Percentiles rank a stretch among this genome's conserved stretches.
Evolutionary conservation across 2,113 vertebrate species (phyloP).

Genomic region (Myxocyprinus asiaticus): DNA sequence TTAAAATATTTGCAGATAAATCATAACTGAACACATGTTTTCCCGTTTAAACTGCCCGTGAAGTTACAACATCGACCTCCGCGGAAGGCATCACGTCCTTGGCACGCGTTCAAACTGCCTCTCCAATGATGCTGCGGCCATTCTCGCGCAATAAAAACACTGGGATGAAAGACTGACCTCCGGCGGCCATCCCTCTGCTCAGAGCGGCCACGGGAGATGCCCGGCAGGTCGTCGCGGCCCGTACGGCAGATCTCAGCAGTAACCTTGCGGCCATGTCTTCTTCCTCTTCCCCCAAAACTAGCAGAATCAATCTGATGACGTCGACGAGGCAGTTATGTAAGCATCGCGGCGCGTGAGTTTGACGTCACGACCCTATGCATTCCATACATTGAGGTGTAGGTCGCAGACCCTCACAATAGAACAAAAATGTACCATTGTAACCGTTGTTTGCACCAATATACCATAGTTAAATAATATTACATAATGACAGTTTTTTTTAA

Average conservation of each 20-base stretch:
- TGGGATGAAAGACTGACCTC: slow-evolving; percentile 63
- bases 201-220: slow-evolving; percentile 37
- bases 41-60: neutral
- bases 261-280: slow-evolving; percentile 77
- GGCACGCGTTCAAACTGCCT: slow-evolving; percentile 23
- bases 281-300: slow-evolving; percentile 5
- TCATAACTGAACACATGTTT: neutral
- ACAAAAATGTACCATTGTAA: too few relatives aligned
- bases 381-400: neutral
- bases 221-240: slow-evolving; percentile 56
- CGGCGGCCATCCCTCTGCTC: slow-evolving; percentile 66
- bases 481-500: too few relatives aligned
- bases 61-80: slow-evolving; percentile 10
- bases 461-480: too few relatives aligned
- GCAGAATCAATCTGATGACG: slow-evolving; percentile 44
- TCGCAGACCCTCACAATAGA: too few relatives aligned
- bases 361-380: slow-evolving; percentile 27
- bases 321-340: neutral
- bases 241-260: slow-evolving; percentile 64
- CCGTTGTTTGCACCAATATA: too few relatives aligned
- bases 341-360: slow-evolving; percentile 8
- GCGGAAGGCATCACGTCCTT: slow-evolving; percentile 44
- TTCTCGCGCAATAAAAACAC: neutral
- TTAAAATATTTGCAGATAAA: neutral
- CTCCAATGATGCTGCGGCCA: slow-evolving; percentile 14